Base-by-base conservation (phyloP, 2,797 vertebrate species). In the Siniperca obscura region DNA sequence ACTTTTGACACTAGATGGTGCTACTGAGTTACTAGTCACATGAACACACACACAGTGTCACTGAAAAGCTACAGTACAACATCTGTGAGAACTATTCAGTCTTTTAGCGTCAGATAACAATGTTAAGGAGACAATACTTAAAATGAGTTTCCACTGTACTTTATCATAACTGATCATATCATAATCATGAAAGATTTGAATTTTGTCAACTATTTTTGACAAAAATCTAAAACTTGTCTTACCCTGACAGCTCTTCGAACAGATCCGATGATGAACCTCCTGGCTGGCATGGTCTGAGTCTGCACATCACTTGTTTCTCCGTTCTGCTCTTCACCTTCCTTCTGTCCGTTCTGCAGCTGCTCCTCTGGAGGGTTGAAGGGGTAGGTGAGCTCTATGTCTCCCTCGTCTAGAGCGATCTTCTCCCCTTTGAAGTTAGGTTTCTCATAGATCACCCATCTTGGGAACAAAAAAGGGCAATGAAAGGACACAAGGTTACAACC, bases 361-460 rank as follows among this genome's bases (percentile, higher is more conserved):
- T 94, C 82, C 0, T 77, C 70, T 0, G 52, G 72, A 4, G 79
- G 74, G 34, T 83, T 85, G 3, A 90, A 95, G 0, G 96, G 96
- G 82, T 77, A 90, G 6, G 93, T 87, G 77, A 99, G 94, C 90
- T 99, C 97, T 1, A 95, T 86, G 34, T 98, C 97, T 0, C 97
- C 98, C 89, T 99, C 98, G 0, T 97, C 96, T 84, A 99, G 89
- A 55, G 97, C 96, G 0, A 97, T 81, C 91, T 97, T 98, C 90
- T 92, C 96, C 70, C 98, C 98, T n/a, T 93, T 97, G 52, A 97
- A 99, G 81, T 95, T 91, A 0, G 97, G 97, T 82, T 97, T 96
- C 93, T 99, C 97, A 0, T 98, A 99, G 46, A 98, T 92, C 81
- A 98, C 93, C 98, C 98, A 99, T 48, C 98, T 99, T 74, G 6